phyloP scores from a whole-genome alignment of 2,888 invertebrate genomes.

The Parnassius smintheus region DNA sequence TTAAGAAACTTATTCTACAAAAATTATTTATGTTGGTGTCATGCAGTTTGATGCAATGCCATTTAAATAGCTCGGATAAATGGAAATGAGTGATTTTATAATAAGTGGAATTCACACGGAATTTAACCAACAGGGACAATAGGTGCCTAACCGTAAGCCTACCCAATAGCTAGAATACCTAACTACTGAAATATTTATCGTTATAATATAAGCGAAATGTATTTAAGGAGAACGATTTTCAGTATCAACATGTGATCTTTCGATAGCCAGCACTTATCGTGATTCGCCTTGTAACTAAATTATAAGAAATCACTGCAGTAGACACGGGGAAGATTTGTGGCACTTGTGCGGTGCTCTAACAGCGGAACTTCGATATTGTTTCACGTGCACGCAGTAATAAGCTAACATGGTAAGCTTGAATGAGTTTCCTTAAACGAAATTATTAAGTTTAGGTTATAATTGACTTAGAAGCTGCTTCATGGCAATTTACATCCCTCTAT shows the following conservation, averaged over 20 bases:
- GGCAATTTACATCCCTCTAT: conserved; percentile 17
- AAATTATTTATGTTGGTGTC: too few relatives aligned
- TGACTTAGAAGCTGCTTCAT: conserved; percentile 21
- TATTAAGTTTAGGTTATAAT: conserved; percentile 26
- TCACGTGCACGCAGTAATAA: conserved; percentile 30
- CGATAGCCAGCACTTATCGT: conserved; percentile 6
- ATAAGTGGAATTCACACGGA: too few relatives aligned
- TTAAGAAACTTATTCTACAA: too few relatives aligned
- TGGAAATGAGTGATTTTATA: too few relatives aligned
- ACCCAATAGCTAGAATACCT: too few relatives aligned
- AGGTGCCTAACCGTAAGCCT: too few relatives aligned
- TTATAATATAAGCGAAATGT: too few relatives aligned
- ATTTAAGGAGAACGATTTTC: not conserved
- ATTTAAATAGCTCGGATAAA: too few relatives aligned
- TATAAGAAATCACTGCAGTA: conserved; percentile 42
- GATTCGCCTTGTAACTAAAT: conserved; percentile 16
- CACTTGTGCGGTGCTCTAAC: conserved; percentile 38
- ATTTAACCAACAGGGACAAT: too few relatives aligned
- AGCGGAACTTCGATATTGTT: conserved; percentile 40
- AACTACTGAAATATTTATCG: too few relatives aligned
- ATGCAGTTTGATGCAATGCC: too few relatives aligned
- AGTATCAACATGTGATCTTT: not conserved
- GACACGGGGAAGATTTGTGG: conserved; percentile 59
- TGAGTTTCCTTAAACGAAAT: conserved; percentile 18
- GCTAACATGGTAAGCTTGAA: conserved; percentile 21